Evolutionary conservation across 2,888 invertebrate genomes (phyloP).

Genomic region (Hemicrepidius hirtus): DNA sequence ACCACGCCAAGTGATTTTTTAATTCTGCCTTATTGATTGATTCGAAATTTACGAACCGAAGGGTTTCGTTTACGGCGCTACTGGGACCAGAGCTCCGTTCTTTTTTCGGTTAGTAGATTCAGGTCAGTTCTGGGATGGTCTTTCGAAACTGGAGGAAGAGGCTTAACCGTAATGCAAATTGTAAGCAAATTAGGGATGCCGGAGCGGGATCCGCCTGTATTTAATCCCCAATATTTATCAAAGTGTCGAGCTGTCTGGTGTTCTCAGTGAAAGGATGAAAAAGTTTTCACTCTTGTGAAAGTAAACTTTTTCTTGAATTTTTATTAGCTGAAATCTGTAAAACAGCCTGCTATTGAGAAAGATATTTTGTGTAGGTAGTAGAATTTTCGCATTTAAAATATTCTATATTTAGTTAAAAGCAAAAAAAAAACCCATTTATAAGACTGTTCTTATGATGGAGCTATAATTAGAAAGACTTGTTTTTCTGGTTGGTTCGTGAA

Average conservation of each 20-base stretch:
- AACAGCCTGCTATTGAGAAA: not conserved
- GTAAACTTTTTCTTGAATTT: slow-evolving; percentile 21
- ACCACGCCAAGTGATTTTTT: slow-evolving; percentile 9
- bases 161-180: slow-evolving; percentile 43
- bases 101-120: slow-evolving; percentile 3
- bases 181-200: slow-evolving; percentile 38
- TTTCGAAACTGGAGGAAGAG: slow-evolving; percentile 13
- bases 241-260: slow-evolving; percentile 29
- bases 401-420: no score
- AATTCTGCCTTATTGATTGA: slow-evolving; percentile 1
- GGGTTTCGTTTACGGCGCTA: no score
- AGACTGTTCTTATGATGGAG: no score
- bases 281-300: slow-evolving; percentile 29
- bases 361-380: not conserved
- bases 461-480: no score
- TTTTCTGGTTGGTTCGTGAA: no score
- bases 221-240: slow-evolving; percentile 43
- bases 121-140: slow-evolving; percentile 1
- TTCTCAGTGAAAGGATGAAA: slow-evolving; percentile 34
- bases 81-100: not conserved
- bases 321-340: slow-evolving; percentile 14
- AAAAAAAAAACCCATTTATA: no score
- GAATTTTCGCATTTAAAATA: no score
- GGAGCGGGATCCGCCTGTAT: slow-evolving; percentile 19
- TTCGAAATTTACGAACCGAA: not conserved